A percentile compares a stretch with the other conserved stretches of the same genome.
These are phyloP conservation scores for Corapipo altera DNA, from an alignment of 2,113 vertebrate species.

Conservation along the genomic window DNA sequence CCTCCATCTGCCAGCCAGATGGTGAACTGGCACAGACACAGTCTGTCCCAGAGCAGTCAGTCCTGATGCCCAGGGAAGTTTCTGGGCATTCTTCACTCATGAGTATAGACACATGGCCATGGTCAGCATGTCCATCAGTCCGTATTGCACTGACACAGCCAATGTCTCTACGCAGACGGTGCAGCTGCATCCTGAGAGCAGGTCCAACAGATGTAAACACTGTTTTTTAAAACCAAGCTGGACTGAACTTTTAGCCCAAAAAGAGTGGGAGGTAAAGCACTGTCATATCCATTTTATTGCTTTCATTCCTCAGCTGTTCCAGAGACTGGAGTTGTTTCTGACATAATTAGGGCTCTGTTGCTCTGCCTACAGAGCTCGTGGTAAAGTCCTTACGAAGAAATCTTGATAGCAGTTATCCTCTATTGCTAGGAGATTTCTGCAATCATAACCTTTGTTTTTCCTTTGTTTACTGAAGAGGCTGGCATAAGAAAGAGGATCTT, in stretches of 20 bases:
- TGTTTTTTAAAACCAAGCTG: not conserved
- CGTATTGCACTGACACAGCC: not conserved
- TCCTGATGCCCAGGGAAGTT: not conserved
- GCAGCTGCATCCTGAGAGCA: not conserved
- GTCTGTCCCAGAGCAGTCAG: not conserved
- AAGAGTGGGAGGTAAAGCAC: not conserved
- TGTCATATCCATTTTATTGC: not conserved
- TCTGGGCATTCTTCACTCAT: not conserved
- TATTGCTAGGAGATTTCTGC: not conserved
- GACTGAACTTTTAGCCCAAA: not conserved
- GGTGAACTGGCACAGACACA: not conserved
- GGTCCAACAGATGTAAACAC: not conserved
- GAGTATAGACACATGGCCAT: fast-evolving
- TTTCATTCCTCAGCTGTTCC: not conserved
- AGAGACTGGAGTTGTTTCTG: not conserved
- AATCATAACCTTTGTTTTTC: not conserved
- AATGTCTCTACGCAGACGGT: fast-evolving
- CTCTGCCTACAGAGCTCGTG: not conserved
- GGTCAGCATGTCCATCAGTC: not conserved
- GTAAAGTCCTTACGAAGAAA: not conserved
- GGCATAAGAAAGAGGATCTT: not conserved
- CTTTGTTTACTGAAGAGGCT: not conserved
- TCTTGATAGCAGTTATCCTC: not conserved
- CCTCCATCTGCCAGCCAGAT: not conserved
- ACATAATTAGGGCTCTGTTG: not conserved